Conservation (phyloP, 2,113 vertebrate species). For the Symphodus melops region DNA sequence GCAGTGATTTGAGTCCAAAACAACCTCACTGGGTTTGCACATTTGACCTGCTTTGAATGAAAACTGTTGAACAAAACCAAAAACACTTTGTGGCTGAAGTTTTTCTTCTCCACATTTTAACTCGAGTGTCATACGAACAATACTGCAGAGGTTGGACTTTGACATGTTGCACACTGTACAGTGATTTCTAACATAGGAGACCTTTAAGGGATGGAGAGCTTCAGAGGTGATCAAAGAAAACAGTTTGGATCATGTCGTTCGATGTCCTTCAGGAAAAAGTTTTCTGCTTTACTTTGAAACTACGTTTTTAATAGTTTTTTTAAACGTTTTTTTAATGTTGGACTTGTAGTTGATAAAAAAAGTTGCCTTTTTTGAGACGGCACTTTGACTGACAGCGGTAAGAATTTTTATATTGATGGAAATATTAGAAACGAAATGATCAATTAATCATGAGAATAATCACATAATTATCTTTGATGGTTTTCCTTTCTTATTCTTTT, state of each 20-base stretch:
- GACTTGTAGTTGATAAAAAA: not conserved
- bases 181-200: too few species aligned
- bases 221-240: too few species aligned
- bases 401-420: not conserved
- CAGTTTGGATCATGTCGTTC: too few species aligned
- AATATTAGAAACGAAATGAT: not conserved
- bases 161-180: not conserved
- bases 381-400: not conserved
- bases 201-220: too few species aligned
- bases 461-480: not conserved
- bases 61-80: conserved; percentile 38
- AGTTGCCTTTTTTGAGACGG: not conserved
- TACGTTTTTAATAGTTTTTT: not conserved
- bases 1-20: conserved; percentile 3
- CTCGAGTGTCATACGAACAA: not conserved
- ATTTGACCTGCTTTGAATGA: conserved; percentile 14
- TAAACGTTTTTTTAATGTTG: too few species aligned
- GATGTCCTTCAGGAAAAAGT: not conserved
- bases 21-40: conserved; percentile 25
- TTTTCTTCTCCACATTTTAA: not conserved
- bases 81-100: not conserved
- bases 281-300: not conserved
- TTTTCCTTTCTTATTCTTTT: too few species aligned
- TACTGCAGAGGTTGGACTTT: not conserved
- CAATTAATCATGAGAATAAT: not conserved